Evolutionary conservation across 2,797 vertebrate genomes (phyloP), one percentile per base, ranked within the genome.

Genomic region (Lepilemur septentrionalis): DNA sequence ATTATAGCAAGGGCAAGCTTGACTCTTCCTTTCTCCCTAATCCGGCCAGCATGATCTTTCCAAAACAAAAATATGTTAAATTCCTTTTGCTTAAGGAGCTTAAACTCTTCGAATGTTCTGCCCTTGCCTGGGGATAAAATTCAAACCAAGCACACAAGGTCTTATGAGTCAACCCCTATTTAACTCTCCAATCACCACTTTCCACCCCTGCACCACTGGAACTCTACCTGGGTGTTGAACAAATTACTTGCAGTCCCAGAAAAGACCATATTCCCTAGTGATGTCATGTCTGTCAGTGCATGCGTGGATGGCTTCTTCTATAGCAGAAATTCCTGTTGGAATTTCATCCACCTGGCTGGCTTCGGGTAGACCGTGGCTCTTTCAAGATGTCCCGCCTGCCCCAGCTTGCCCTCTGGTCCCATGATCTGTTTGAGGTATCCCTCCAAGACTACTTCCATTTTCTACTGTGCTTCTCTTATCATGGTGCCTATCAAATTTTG

Each of bases 21-120:
- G 84, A 46, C n/a, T 72, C 90, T 59, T 50, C 48, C 63, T 84
- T 91, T 84, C 85, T 85, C 41, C 13, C 15, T 81, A 96, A 92
- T 94, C 87, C 35, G 76, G 59, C 69, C 46, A 25, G n/a, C 28
- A 5, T 4, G 48, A 48, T 92, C 46, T 82, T 96, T 91, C 65
- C 79, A 89, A 91, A 93, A 69, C 89, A 89, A 35, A 81, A 78
- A 52, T 65, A 43, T 7, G 4, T 65, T 95, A 28, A 93, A 59
- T 32, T 90, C 55, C 22, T 46, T 93, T 89, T 76, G 25, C 35
- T 79, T 75, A 89, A 91, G 38, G 59, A 89, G 65, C 30, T 97
- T 95, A 89, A 63, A 76, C 28, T 80, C 38, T 61, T 73, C 38
- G 18, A 55, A 55, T 63, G 73, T 6, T 65, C 69, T 82, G 80